These are phyloP conservation scores for Pinna nobilis DNA, from an alignment of 1,140 invertebrate species.

Conservation along the genomic window DNA sequence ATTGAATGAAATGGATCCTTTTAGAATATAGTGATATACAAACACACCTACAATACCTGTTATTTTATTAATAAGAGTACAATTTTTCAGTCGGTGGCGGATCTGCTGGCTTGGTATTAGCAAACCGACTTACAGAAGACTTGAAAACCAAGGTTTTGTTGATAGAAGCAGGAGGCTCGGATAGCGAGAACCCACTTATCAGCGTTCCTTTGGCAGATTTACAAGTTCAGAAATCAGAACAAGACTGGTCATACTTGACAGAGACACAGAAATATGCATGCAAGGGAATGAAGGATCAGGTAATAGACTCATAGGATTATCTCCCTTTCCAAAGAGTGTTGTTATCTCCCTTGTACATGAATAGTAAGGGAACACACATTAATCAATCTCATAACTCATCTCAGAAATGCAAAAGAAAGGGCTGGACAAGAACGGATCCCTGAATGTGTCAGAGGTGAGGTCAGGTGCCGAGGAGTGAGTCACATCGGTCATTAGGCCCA, in stretches of 20 bases:
- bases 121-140: constrained; percentile 90
- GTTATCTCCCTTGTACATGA: too few relatives aligned
- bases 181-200: constrained; percentile 89
- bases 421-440: too few relatives aligned
- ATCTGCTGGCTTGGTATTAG: constrained; percentile 91
- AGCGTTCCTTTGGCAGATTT: constrained; percentile 45
- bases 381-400: too few relatives aligned
- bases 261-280: constrained; percentile 89
- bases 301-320: background rate
- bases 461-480: too few relatives aligned
- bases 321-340: background rate
- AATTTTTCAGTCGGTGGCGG: constrained; percentile 14
- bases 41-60: too few relatives aligned
- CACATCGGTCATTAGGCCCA: too few relatives aligned
- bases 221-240: constrained; percentile 30
- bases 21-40: too few relatives aligned
- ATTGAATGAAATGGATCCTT: too few relatives aligned
- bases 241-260: constrained; percentile 95
- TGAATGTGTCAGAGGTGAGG: too few relatives aligned
- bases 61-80: too few relatives aligned
- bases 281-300: constrained; percentile 81
- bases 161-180: constrained; percentile 92
- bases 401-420: too few relatives aligned
- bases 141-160: constrained; percentile 84
- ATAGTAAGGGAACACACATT: too few relatives aligned